These are phyloP conservation scores for Volucella bombylans DNA, from an alignment of 2,888 invertebrate genomes.

Conservation along the genomic window DNA sequence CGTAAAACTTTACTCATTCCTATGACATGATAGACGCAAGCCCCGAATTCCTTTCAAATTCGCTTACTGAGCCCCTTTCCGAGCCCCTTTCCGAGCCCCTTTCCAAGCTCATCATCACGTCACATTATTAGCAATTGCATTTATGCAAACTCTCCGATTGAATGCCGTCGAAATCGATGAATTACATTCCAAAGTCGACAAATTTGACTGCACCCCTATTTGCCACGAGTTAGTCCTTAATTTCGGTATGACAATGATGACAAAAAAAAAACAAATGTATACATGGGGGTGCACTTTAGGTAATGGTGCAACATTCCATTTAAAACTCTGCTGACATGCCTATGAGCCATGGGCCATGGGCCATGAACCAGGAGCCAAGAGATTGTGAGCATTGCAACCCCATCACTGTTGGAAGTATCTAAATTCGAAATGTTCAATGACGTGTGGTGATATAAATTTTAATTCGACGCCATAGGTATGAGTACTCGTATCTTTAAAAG, in stretches of 20 bases:
- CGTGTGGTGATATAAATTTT: slow-evolving; percentile 71
- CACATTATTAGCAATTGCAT: slow-evolving; percentile 68
- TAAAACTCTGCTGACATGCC: too few relatives aligned
- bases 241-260: slow-evolving; percentile 44
- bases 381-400: not conserved
- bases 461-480: slow-evolving; percentile 44
- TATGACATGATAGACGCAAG: too few relatives aligned
- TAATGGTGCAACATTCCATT: too few relatives aligned
- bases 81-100: slow-evolving; percentile 38
- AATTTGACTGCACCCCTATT: slow-evolving; percentile 22
- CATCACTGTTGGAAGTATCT: slow-evolving; percentile 43
- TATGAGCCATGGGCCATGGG: slow-evolving; percentile 1
- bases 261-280: too few relatives aligned
- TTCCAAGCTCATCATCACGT: slow-evolving; percentile 64
- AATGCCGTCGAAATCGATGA: slow-evolving; percentile 49
- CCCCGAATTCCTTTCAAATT: too few relatives aligned
- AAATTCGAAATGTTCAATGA: slow-evolving; percentile 69
- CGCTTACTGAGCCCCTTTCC: too few relatives aligned
- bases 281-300: slow-evolving; percentile 7
- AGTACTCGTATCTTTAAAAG: not conserved
- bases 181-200: slow-evolving; percentile 20
- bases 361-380: too few relatives aligned
- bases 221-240: slow-evolving; percentile 43
- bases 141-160: slow-evolving; percentile 68
- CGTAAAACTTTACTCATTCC: slow-evolving; percentile 45